These are phyloP conservation scores for Melanerpes aurifrons DNA, from an alignment of 2,113 vertebrate species.

Conservation along the genomic window DNA sequence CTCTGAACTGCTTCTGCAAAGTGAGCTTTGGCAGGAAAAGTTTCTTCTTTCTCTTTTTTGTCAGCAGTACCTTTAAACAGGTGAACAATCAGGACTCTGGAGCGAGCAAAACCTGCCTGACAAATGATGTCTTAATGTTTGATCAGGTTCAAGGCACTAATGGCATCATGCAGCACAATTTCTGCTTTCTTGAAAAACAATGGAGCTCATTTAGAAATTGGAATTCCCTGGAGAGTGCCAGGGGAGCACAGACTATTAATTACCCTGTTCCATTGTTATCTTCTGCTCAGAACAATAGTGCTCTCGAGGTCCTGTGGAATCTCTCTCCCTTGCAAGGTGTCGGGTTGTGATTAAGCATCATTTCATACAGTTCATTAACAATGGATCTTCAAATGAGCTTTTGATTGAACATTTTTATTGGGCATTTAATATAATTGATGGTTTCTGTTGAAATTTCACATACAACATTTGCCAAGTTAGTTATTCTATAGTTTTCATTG, in stretches of 20 bases:
- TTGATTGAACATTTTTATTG: slow-evolving; percentile 83
- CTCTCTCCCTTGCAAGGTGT: slow-evolving; percentile 63
- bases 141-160: slow-evolving; percentile 47
- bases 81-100: neutral
- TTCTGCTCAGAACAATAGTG: slow-evolving; percentile 76
- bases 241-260: slow-evolving; percentile 73
- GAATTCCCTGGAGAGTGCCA: slow-evolving; percentile 66
- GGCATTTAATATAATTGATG: slow-evolving; percentile 81
- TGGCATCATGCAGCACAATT: slow-evolving; percentile 26
- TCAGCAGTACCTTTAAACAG: neutral
- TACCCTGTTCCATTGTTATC: slow-evolving; percentile 72
- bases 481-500: slow-evolving; percentile 75
- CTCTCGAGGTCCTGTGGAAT: slow-evolving; percentile 69
- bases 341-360: slow-evolving; percentile 79
- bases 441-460: slow-evolving; percentile 76
- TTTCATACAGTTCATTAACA: slow-evolving; percentile 82
- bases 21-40: neutral
- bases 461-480: slow-evolving; percentile 72
- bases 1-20: neutral
- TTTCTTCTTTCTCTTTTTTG: neutral
- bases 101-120: slow-evolving; percentile 34
- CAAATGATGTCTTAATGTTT: slow-evolving; percentile 57
- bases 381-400: slow-evolving; percentile 81
- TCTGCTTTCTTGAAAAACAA: slow-evolving; percentile 67
- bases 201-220: slow-evolving; percentile 55